Conservation (phyloP, 2,888 invertebrate genomes). For the Eupithecia abbreviata region DNA sequence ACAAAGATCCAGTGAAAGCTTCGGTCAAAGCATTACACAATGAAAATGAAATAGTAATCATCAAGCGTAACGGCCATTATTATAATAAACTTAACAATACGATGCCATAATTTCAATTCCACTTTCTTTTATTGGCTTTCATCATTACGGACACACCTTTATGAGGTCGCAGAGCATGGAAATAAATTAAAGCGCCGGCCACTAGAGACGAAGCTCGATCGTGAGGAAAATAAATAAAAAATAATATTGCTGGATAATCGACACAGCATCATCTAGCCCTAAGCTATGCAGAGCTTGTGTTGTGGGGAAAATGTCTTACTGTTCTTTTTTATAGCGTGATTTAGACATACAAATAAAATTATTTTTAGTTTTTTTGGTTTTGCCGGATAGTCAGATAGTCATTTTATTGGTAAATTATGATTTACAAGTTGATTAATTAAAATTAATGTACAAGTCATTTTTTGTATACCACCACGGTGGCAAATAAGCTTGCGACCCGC, state of each 20-base stretch:
- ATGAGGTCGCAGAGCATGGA: constrained; percentile 19
- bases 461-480: too few relatives aligned
- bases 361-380: background rate
- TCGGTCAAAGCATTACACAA: background rate
- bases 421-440: too few relatives aligned
- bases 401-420: too few relatives aligned
- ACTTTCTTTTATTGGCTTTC: constrained; percentile 28
- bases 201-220: constrained; percentile 3
- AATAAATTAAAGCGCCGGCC: background rate
- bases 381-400: background rate
- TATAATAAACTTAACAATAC: constrained; percentile 29
- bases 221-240: background rate
- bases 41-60: constrained; percentile 13
- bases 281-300: too few relatives aligned
- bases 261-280: too few relatives aligned
- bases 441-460: too few relatives aligned
- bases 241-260: too few relatives aligned
- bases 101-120: constrained; percentile 24
- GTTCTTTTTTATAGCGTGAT: background rate
- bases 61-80: constrained; percentile 21
- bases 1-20: constrained; percentile 9
- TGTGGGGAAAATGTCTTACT: background rate
- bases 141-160: constrained; percentile 34
- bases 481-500: too few relatives aligned
- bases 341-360: background rate